Evolutionary conservation across 37 sponge, comb jelly and placozoan genomes (phyloP).

Genomic region (Geodia barretti): DNA sequence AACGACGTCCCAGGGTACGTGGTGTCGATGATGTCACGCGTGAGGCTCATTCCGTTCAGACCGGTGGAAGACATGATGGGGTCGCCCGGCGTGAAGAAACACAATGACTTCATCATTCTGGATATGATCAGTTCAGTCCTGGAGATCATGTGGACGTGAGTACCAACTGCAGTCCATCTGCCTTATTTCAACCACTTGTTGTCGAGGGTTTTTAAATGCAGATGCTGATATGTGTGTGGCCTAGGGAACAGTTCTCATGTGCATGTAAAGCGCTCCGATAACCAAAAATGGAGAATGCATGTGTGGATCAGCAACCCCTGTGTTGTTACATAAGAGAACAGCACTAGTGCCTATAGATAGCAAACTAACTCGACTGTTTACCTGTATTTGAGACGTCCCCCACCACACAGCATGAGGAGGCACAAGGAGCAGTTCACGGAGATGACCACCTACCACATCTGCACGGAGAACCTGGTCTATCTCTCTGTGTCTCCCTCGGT

Average conservation of each 20-base stretch:
- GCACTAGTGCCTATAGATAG: too few species aligned
- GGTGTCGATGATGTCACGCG: not conserved
- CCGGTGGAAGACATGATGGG: constrained; percentile 12
- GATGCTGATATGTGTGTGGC: not conserved
- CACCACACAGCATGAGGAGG: not conserved
- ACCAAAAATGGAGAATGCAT: too few species aligned
- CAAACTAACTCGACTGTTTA: too few species aligned
- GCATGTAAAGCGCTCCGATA: too few species aligned
- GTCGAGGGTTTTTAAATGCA: not conserved
- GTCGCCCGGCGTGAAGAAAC: constrained; percentile 1
- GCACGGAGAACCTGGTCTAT: not conserved
- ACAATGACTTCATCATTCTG: constrained; percentile 15
- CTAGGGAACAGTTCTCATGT: too few species aligned
- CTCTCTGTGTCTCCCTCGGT: constrained; percentile 10
- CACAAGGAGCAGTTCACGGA: constrained; percentile 6
- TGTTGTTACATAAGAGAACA: too few species aligned
- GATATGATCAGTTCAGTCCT: constrained; percentile 2
- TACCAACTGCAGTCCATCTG: not conserved
- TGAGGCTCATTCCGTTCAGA: not conserved
- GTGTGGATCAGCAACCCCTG: too few species aligned
- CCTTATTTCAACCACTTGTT: not conserved
- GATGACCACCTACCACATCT: not conserved
- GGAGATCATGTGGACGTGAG: constrained; percentile 23
- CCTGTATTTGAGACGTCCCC: too few species aligned
- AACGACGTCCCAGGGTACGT: constrained; percentile 10